These are phyloP conservation scores for Menura novaehollandiae DNA, from an alignment of 2,113 vertebrate genomes.

Conservation along the genomic window DNA sequence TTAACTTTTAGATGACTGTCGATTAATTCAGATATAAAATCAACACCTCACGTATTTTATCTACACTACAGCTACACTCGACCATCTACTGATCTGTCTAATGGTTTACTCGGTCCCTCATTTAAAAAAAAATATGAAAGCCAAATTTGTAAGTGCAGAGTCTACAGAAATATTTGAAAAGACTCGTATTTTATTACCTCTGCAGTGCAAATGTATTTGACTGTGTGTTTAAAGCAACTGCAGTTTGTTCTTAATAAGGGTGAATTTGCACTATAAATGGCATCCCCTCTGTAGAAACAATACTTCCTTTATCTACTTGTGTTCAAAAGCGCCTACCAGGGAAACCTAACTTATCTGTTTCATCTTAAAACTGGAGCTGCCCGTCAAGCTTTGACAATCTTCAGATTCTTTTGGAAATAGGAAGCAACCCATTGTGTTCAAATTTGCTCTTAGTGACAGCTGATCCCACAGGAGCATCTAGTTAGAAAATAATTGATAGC, in stretches of 20 bases:
- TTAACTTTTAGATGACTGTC: background rate
- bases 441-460: constrained; percentile 61
- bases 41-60: background rate
- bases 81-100: background rate
- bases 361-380: constrained; percentile 56
- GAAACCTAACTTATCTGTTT: constrained; percentile 62
- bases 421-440: constrained; percentile 67
- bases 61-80: background rate
- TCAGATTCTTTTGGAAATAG: constrained; percentile 64
- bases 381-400: constrained; percentile 51
- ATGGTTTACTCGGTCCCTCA: background rate
- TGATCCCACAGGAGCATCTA: constrained; percentile 49
- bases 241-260: constrained; percentile 17
- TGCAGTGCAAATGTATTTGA: constrained; percentile 3
- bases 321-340: constrained; percentile 42
- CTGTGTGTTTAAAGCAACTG: constrained; percentile 3
- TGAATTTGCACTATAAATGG: constrained; percentile 37
- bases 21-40: background rate
- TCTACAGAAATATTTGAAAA: background rate
- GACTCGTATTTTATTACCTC: background rate
- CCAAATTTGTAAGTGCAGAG: background rate
- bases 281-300: constrained; percentile 39
- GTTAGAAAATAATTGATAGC: constrained; percentile 56
- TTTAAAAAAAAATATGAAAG: background rate
- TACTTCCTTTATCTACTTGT: constrained; percentile 38